These are phyloP conservation scores for Diadema setosum DNA, from an alignment of 35 echinoderm and acorn worm species.

Conservation along the genomic window DNA sequence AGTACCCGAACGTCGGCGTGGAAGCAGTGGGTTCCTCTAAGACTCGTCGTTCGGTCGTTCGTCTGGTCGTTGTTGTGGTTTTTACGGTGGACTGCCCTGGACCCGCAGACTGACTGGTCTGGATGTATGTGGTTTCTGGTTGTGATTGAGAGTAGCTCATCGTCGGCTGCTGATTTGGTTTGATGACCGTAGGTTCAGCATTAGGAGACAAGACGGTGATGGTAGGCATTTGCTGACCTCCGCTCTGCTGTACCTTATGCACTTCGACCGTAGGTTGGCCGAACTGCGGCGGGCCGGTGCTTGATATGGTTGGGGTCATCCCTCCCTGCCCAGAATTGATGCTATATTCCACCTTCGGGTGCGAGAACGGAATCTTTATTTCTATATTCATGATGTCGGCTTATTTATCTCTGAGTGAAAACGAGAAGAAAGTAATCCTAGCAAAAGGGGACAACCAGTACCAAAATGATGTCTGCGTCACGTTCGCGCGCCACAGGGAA, in stretches of 20 bases:
- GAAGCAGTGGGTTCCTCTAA: neutral
- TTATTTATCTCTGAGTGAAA: neutral
- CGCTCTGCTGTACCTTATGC: neutral
- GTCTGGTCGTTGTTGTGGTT: neutral
- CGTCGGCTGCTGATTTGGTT: neutral
- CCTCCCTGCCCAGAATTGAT: neutral
- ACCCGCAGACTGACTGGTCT: neutral
- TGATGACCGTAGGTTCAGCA: constrained; percentile 1
- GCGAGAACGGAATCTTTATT: constrained; percentile 8
- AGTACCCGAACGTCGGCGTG: neutral
- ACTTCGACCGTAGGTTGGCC: neutral
- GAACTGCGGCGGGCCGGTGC: neutral
- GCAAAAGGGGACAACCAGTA: no score
- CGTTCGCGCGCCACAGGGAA: neutral
- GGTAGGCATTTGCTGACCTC: neutral
- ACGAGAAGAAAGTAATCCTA: neutral
- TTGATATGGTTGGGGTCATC: neutral
- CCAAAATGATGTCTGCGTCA: constrained; percentile 12
- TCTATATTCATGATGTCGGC: neutral
- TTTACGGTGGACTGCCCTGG: neutral
- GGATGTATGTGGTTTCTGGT: neutral
- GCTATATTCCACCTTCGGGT: constrained; percentile 20
- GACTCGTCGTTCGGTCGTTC: neutral
- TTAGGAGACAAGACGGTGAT: neutral
- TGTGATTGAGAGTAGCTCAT: neutral